Evolutionary conservation across 2,797 vertebrate species (phyloP), one percentile per base, ranked within the genome.

Genomic region (Hypotaenidia philippensis): DNA sequence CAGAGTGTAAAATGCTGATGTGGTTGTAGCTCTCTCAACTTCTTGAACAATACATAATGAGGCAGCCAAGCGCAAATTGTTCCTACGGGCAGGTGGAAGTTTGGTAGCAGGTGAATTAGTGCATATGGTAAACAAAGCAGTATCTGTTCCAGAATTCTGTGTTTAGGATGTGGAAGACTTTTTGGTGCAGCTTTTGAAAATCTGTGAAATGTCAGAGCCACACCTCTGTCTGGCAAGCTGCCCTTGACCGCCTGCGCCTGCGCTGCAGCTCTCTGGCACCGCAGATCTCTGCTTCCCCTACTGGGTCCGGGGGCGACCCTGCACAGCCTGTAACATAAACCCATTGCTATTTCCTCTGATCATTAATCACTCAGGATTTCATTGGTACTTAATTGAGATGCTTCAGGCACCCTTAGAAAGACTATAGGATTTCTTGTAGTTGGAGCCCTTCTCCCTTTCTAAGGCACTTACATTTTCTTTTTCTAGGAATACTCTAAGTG

Each of bases 401-500:
- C 81, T 53, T 82, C 31, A 84, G 36, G 31, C 32, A 69, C 57
- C 69, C 74, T 71, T 79, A 78, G 65, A 86, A 55, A 93, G 76
- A 45, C 75, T 75, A 10, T 87, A 91, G 72, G 79, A 83, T 91
- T 91, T 87, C 83, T n/a, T 34, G 50, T 76, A 59, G 80, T 90
- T 86, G 41, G 57, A 96, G 38, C 18, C 66, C 63, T 78, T 90
- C 87, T 94, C 60, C 77, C 68, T 90, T 96, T 80, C 88, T 71
- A 76, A 93, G 79, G 71, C 76, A 63, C 82, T 86, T 75, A 63
- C 5, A 69, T 56, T 94, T 87, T 89, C 89, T 94, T 95, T 91
- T 91, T 95, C 95, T 97, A 96, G 92, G 87, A 94, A 96, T 93
- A 96, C 87, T 72, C 87, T 76, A n/a, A 32, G 49, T 49, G 63